Evolutionary conservation across 2,113 vertebrate genomes (phyloP).

Genomic region (Sphaerodactylus townsendi): DNA sequence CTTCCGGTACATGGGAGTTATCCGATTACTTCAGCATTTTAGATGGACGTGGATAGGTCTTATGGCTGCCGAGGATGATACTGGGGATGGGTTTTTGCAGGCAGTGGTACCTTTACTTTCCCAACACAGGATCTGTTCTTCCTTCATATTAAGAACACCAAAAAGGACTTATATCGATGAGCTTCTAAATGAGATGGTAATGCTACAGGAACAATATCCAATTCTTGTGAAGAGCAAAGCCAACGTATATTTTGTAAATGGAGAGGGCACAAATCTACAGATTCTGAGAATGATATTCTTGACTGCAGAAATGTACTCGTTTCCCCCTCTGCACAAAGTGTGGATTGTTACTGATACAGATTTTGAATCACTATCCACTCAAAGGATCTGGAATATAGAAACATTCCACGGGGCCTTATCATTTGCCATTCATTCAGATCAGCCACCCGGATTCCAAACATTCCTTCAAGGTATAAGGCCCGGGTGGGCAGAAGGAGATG

Average conservation of each 20-base stretch:
- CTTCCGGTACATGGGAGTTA: no score
- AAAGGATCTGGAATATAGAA: accelerated
- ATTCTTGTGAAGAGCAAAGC: neutral
- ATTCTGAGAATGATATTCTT: neutral
- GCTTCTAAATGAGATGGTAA: neutral
- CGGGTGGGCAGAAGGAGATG: neutral
- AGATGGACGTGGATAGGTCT: no score
- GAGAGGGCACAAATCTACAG: no score
- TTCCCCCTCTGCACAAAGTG: no score
- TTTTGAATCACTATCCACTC: neutral
- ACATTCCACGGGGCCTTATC: conserved; percentile 3
- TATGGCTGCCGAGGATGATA: no score
- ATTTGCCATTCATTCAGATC: neutral
- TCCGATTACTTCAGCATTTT: no score
- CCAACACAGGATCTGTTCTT: neutral
- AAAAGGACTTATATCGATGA: neutral
- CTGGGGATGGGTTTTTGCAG: no score
- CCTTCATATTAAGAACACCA: neutral
- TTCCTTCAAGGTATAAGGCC: neutral
- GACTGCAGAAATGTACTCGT: neutral
- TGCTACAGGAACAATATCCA: neutral
- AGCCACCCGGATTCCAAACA: neutral
- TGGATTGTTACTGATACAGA: conserved; percentile 12
- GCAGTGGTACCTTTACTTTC: no score
- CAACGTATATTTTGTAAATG: no score